A percentile compares a stretch with the other conserved stretches of the same genome.
Evolutionary conservation across 1,140 invertebrate species (phyloP).

Genomic region (Heliconius eleuchia): DNA sequence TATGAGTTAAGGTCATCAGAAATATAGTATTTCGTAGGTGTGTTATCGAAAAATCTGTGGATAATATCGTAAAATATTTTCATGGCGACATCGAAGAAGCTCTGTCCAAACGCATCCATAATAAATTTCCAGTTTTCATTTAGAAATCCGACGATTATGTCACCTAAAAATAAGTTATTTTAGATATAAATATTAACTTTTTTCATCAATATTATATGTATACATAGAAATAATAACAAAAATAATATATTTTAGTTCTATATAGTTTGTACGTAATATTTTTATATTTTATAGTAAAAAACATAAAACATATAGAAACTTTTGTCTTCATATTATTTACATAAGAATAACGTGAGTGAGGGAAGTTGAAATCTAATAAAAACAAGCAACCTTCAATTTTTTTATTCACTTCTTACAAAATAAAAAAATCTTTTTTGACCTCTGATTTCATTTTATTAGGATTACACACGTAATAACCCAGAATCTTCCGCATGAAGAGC

Average conservation of each 20-base stretch:
- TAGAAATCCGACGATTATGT: conserved; percentile 43
- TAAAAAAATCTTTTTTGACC: no score
- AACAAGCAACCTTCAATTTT: no score
- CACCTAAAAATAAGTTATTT: conserved; percentile 42
- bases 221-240: no score
- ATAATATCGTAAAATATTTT: conserved; percentile 34
- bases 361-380: no score
- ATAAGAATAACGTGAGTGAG: no score
- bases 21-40: conserved; percentile 43
- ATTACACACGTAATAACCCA: neutral
- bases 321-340: no score
- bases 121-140: conserved; percentile 52
- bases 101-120: conserved; percentile 43
- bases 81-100: conserved; percentile 47
- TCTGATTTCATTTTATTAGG: neutral
- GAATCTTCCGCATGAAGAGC: neutral
- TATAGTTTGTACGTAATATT: no score
- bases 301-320: no score
- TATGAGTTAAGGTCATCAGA: conserved; percentile 43
- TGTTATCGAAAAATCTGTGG: conserved; percentile 44
- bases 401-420: no score
- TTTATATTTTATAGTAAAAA: no score
- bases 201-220: neutral
- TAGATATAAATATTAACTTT: neutral
- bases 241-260: no score